Evolutionary conservation across 2,797 vertebrate genomes (phyloP), one percentile per base, ranked within the genome.

Genomic region (Pampus argenteus): DNA sequence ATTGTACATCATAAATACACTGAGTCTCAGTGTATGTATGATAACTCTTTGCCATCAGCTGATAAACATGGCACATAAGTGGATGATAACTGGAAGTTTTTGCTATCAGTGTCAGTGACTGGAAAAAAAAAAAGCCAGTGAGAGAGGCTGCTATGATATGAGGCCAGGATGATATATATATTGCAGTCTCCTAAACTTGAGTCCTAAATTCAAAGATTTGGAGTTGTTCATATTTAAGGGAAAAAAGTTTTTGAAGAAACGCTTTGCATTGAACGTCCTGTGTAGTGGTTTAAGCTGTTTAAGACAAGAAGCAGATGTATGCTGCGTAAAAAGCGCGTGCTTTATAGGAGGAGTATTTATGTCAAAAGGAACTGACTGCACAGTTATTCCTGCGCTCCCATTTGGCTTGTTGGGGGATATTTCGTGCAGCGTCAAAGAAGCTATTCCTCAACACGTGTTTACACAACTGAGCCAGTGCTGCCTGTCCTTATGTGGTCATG

Each of bases 401-500:
- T 60, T 82, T 65, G 54, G 58, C 4, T 23, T 62, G 77, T 60
- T 48, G n/a, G 51, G 74, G 71, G 71, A 71, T 79, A 76, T 83
- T 87, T 89, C 65, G 72, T 15, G 34, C 58, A 64, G 81, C 65
- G 72, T 82, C 69, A 56, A 58, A 82, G 78, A 68, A 93, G 81
- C 86, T 29, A 68, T 79, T 90, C 73, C 81, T 80, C 82, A 71
- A 76, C 78, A 81, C 84, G 88, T 93, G 92, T 94, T 94, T 94
- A 93, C 83, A 86, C 85, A 90, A 87, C 76, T 66, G 83, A 90
- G 84, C 85, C 84, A 79, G 81, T 29, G 68, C 90, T 81, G 83
- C 92, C 87, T 91, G 86, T 88, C 94, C 94, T 94, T 95, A 94
- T 95, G 94, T 94, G 94, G 94, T 92, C 90, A 93, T 93, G 87